phyloP scores from a whole-genome alignment of 1,140 invertebrate species.

The Psix sp. region DNA sequence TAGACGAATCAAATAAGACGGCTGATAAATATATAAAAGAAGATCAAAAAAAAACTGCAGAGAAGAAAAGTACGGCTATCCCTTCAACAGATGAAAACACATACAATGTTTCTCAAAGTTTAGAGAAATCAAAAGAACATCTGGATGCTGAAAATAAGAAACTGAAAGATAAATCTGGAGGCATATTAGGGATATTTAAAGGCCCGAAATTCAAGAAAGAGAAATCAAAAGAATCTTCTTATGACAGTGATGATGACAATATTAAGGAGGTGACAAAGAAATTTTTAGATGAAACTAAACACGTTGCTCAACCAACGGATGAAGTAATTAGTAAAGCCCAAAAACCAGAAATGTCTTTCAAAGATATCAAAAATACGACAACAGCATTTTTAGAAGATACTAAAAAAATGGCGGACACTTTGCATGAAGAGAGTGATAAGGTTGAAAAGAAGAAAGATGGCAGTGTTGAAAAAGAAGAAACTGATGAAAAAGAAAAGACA shows the following conservation, averaged over 20 bases:
- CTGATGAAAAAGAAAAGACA: slow-evolving; percentile 29
- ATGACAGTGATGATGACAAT: slow-evolving; percentile 72
- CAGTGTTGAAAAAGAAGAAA: slow-evolving; percentile 21
- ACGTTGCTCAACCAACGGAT: slow-evolving; percentile 21
- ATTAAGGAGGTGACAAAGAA: slow-evolving; percentile 54
- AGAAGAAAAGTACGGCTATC: too few species aligned
- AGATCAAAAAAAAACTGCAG: slow-evolving; percentile 13
- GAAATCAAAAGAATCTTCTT: slow-evolving; percentile 69
- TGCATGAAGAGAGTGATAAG: slow-evolving; percentile 50
- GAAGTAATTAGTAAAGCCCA: slow-evolving; percentile 1
- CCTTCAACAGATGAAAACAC: too few species aligned
- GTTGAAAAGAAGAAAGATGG: neutral
- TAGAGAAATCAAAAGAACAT: slow-evolving; percentile 60
- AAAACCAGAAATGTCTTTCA: neutral
- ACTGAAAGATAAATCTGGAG: slow-evolving; percentile 68
- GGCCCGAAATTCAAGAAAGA: slow-evolving; percentile 67
- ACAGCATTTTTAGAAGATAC: slow-evolving; percentile 32
- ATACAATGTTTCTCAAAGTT: neutral
- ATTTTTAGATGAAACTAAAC: slow-evolving; percentile 64
- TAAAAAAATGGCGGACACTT: slow-evolving; percentile 32
- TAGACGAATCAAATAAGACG: slow-evolving; percentile 60
- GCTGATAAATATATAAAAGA: slow-evolving; percentile 13
- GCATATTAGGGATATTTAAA: slow-evolving; percentile 73
- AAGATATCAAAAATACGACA: slow-evolving; percentile 26
- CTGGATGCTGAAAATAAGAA: slow-evolving; percentile 67